Base-by-base conservation (phyloP, 2,797 vertebrate species). In the Emydoidea blandingii region DNA sequence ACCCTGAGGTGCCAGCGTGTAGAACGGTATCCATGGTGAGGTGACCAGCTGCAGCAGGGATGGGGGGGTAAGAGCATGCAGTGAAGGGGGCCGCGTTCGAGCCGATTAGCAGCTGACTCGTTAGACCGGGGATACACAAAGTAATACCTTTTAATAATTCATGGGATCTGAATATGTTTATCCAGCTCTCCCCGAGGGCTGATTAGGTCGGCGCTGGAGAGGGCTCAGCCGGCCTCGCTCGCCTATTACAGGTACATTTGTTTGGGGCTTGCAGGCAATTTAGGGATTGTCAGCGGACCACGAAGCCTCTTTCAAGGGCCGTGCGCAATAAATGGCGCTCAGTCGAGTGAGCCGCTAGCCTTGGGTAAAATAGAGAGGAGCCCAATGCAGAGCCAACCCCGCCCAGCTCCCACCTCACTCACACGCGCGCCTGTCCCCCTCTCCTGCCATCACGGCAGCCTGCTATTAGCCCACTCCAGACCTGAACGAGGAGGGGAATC, bases 171-270 rank as follows among this genome's bases (percentile, higher is more conserved):
- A 95, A 88, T 93, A 96, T 95, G 86, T 94, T 95, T 87, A 92
- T 93, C 96, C 83, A 92, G 93, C 81, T 44, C 52, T 96, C 96
- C 94, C 94, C 15, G 0, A 85, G 91, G 96, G 91, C 90, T 15
- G 54, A 96, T 97, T 96, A 97, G 96, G 85, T 74, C 12, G 7
- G 89, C 41, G 65, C 90, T 53, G 86, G 86, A 90, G 94, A 95
- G 89, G 92, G 93, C 92, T 96, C 92, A 93, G 88, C 86, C 93
- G 1, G 93, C 89, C 81, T 85, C 8, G 1, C 96, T 78, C 82
- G 92, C 92, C 95, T 96, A 96, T 94, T 96, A 90, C 95, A 97
- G 97, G 96, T 96, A 95, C 94, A 84, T 97, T 96, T 95, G 94
- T 97, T 97, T 94, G 92, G 88, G 94, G 95, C 96, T 98, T 89